Base-by-base conservation (phyloP, 2,888 invertebrate genomes). In the Pyrochroa serraticornis region DNA sequence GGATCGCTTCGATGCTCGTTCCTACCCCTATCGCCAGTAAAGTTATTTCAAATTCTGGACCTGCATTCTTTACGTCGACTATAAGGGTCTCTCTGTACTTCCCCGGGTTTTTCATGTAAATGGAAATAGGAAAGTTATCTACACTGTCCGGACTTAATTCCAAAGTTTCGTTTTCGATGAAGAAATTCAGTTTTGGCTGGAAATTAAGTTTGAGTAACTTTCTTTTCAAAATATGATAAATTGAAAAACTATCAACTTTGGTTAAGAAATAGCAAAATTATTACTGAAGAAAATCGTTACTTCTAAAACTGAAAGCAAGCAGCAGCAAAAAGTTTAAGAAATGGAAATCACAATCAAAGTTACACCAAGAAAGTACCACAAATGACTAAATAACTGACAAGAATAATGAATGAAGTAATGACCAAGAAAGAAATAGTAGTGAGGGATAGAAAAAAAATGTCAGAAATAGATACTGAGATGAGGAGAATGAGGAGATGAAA, bases 21-120 rank as follows among this genome's bases (percentile, higher is more conserved):
- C 91, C 91, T 38, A 83, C 77, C 8, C 89, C 90, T 58, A 81
- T 82, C 0, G 85, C 87, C 22, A 79, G 79, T 35, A 90, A 68
- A 9, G 60, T 51, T 3, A 83, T 81, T 9, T 82, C 75, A 3
- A 69, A 67, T 12, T 80, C 72, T 1, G 78, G 75, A 31, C 79
- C 78, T 50, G 22, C 22, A 22, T 82, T 79, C 7, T 67, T 56
- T 22, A 82, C 63, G 8, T 65, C 54, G 13, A 82, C 56, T 14
- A 67, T 72, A n/a, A 71, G 30, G 0, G 35, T 57, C 48, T 78
- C 79, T 1, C 56, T 65, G 58, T 75, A 76, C 53, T 72, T 75
- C 7, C 79, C 80, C 3, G 71, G 63, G 48, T 79, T 75, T 9
- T 70, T 72, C 1, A 82, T 68, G 53, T 71, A 75, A 32, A 79